Percentiles rank a stretch among this genome's conserved stretches.
Evolutionary conservation across 2,113 vertebrate species (phyloP).

Genomic region (Eudorcas thomsonii): DNA sequence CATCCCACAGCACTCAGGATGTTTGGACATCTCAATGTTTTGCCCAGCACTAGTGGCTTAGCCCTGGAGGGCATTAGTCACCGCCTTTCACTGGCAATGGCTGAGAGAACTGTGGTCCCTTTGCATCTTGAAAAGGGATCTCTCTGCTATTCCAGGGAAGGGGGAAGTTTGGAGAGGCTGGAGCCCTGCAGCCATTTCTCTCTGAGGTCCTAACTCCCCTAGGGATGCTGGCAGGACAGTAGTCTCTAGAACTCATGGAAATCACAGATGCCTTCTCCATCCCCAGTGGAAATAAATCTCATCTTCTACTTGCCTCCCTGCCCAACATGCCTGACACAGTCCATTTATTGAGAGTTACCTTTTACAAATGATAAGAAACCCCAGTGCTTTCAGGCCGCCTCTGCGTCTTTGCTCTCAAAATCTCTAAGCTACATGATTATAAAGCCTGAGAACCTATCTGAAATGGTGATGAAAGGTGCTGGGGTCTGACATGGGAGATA

Average conservation of each 20-base stretch:
- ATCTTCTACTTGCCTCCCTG: background rate
- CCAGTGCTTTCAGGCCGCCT: background rate
- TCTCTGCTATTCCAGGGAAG: background rate
- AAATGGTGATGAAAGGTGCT: background rate
- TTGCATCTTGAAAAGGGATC: background rate
- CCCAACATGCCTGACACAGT: too few relatives aligned
- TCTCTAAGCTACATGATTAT: background rate
- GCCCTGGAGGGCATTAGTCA: rapidly evolving
- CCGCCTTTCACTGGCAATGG: background rate
- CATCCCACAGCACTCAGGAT: rapidly evolving
- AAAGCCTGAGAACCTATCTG: background rate
- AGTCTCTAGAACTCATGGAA: background rate
- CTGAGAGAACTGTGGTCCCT: background rate
- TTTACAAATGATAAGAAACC: background rate
- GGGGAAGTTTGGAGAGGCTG: background rate
- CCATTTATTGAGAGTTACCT: background rate
- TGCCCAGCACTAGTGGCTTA: background rate
- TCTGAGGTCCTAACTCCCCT: background rate
- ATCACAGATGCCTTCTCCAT: background rate
- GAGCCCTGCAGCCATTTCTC: background rate
- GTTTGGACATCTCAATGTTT: rapidly evolving
- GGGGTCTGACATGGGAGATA: background rate
- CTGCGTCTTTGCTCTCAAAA: background rate
- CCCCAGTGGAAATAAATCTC: background rate
- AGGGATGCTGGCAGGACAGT: background rate